Conservation (phyloP, 2,113 vertebrate species). For the Heterotilapia buettikoferi region DNA sequence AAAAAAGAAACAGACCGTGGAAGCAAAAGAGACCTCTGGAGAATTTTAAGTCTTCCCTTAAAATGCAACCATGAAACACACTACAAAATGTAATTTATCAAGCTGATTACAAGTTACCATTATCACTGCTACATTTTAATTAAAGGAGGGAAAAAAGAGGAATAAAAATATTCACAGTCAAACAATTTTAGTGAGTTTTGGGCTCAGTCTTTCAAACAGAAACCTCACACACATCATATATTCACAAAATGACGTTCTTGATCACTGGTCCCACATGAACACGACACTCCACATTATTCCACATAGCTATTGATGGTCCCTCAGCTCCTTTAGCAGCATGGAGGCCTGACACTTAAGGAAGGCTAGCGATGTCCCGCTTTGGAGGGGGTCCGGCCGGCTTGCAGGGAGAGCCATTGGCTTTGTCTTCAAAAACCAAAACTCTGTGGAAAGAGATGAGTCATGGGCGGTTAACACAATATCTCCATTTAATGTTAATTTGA, state of each 20-base stretch:
- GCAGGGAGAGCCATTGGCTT: slow-evolving; percentile 77
- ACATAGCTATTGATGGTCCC: slow-evolving; percentile 10
- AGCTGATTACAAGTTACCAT: slow-evolving; percentile 32
- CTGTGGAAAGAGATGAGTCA: slow-evolving; percentile 57
- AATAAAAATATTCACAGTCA: slow-evolving; percentile 64
- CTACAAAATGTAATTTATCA: slow-evolving; percentile 12
- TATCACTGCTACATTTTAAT: slow-evolving; percentile 53
- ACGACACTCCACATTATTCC: slow-evolving; percentile 45
- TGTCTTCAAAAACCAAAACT: slow-evolving; percentile 96
- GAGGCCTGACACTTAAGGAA: slow-evolving; percentile 75
- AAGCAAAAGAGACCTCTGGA: not conserved
- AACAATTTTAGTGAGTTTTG: slow-evolving; percentile 45
- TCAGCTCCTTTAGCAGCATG: not conserved
- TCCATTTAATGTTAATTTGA: not conserved
- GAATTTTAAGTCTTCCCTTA: slow-evolving; percentile 46
- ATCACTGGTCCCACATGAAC: slow-evolving; percentile 48
- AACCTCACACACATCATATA: slow-evolving; percentile 27
- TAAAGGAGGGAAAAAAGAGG: not conserved
- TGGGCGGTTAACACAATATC: not conserved
- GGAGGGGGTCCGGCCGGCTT: slow-evolving; percentile 87
- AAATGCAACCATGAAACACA: slow-evolving; percentile 35
- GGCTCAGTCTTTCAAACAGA: slow-evolving; percentile 37
- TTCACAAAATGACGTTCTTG: slow-evolving; percentile 42
- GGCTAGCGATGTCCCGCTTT: slow-evolving; percentile 92
- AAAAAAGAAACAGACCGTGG: not conserved